These are phyloP conservation scores for Drosophila kohkoa DNA, from an alignment of 1,140 invertebrate species.

Conservation along the genomic window DNA sequence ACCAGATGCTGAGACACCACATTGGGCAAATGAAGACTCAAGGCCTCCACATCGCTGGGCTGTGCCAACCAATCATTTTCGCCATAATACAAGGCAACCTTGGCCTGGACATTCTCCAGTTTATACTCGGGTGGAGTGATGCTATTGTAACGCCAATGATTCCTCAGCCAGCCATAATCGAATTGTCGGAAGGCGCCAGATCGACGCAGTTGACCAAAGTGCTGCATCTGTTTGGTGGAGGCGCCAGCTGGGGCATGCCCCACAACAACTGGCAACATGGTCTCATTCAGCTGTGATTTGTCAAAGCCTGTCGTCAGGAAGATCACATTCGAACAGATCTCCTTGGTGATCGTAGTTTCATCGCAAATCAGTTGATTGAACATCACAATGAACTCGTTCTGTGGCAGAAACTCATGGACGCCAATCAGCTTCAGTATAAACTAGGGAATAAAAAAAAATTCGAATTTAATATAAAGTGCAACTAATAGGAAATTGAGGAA, in stretches of 20 bases:
- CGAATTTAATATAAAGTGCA: background rate
- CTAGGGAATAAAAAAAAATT: constrained; percentile 32
- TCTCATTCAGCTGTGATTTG: constrained; percentile 86
- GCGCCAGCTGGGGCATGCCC: constrained; percentile 92
- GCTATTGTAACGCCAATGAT: constrained; percentile 85
- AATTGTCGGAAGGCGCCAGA: constrained; percentile 85
- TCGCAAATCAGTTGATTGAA: constrained; percentile 85
- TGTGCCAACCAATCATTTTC: constrained; percentile 87
- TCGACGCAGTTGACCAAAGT: constrained; percentile 88
- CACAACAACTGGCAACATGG: constrained; percentile 90
- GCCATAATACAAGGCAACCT: constrained; percentile 88
- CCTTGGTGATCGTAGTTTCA: constrained; percentile 84
- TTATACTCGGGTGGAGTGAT: constrained; percentile 87
- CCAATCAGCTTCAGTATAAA: constrained; percentile 85
- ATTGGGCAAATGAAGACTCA: constrained; percentile 85
- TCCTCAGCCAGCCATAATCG: constrained; percentile 85
- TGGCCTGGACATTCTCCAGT: constrained; percentile 86
- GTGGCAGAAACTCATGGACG: constrained; percentile 87
- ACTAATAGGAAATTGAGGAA: background rate
- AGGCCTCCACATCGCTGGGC: constrained; percentile 85
- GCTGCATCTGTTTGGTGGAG: constrained; percentile 90
- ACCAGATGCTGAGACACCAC: constrained; percentile 85
- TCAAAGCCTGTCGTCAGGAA: constrained; percentile 87
- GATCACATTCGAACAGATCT: constrained; percentile 87
- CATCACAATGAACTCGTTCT: constrained; percentile 83